Base-by-base conservation (phyloP, 2,888 invertebrate genomes). In the Nysson spinosus region DNA sequence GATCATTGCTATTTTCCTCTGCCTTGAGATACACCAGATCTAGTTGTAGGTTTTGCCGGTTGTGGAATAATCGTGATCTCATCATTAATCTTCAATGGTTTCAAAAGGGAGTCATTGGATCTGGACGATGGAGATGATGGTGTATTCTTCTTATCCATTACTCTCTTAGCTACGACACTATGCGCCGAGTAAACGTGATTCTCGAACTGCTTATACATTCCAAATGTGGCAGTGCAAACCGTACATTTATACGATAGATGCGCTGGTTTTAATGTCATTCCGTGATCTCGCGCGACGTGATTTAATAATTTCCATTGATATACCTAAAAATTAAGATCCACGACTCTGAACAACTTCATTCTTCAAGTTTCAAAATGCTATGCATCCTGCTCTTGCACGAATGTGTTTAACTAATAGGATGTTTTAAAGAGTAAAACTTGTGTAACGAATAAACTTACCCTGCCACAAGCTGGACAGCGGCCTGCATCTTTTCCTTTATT, bases 241-340 rank as follows among this genome's bases (percentile, higher is more conserved):
- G 96, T 97, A 88, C 97, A 97, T 88, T 97, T 97, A 90, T 97
- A 97, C 22, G 96, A 96, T 55, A 97, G 89, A 87, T 97, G 96
- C 28, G 96, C 97, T 16, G 97, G 96, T 85, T 97, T 96, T 72
- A 97, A 88, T 26, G 95, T 95, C 91, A 96, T 92, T 83, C 94
- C 95, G 88, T 97, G 97, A 87, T 96, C 96, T 76, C 95, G 91
- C 39, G 95, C 95, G 61, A 97, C 96, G 85, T 97, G 97, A 86
- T 95, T 95, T 56, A 97, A 88, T 69, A 97, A 88, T 87, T 97
- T 97, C 95, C 96, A 96, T 88, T 96, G 96, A 87, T 96, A 97
- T 75, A 96, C 95, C 95, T 96, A 86, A 0, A 89, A 87, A 68
- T 46, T 32, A 73, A 69, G 22, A 50, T 37, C 30, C 51, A 49